phyloP scores from a whole-genome alignment of 2,113 vertebrate genomes.

The Esox niger region DNA sequence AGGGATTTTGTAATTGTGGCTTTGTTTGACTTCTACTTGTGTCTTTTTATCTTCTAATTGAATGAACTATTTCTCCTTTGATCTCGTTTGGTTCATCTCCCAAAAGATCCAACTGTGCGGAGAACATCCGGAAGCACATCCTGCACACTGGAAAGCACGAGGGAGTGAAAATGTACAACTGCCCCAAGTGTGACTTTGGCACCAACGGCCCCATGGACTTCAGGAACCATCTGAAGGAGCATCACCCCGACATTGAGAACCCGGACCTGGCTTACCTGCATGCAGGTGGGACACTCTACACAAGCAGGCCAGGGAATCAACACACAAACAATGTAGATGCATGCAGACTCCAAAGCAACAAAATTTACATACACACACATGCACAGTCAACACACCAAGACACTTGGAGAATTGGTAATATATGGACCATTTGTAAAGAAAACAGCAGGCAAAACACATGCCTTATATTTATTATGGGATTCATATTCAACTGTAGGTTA shows the following conservation, averaged over 20 bases:
- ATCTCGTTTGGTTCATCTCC: constrained; percentile 24
- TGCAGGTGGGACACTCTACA: constrained; percentile 78
- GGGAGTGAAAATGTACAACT: constrained; percentile 99
- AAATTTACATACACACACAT: constrained; percentile 11
- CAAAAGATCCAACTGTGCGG: constrained; percentile 95
- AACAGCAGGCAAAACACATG: no score
- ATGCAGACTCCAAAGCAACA: no score
- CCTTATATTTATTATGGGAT: no score
- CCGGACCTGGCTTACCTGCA: constrained; percentile 96
- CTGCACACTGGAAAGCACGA: constrained; percentile 96
- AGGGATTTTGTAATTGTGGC: constrained; percentile 14
- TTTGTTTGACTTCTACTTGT: neutral
- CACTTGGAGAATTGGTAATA: no score
- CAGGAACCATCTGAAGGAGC: constrained; percentile 94
- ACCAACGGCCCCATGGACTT: constrained; percentile 95
- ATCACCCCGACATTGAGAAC: constrained; percentile 91
- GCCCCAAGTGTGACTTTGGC: constrained; percentile 88
- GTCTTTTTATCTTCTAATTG: constrained; percentile 13
- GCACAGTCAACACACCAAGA: neutral
- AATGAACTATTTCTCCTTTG: constrained; percentile 14
- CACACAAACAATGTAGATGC: neutral
- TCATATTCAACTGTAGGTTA: no score
- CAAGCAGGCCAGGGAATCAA: neutral
- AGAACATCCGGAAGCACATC: constrained; percentile 98
- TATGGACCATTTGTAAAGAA: no score